Conservation (phyloP, 2,888 invertebrate genomes). For the Polymixis lichenea region DNA sequence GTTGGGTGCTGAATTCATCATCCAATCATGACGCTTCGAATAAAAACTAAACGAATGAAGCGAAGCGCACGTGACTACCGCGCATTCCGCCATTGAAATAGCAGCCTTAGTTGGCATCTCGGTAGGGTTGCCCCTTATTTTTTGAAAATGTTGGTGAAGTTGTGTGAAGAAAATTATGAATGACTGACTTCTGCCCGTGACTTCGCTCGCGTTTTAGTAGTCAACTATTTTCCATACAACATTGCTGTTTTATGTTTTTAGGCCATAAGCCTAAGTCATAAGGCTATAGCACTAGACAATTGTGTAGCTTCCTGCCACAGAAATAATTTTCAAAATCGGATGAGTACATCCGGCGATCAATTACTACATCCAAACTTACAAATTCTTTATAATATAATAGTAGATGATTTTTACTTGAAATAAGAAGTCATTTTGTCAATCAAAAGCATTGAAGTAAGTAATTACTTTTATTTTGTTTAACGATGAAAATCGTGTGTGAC, state of each 20-base stretch:
- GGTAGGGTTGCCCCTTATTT: slow-evolving; percentile 30
- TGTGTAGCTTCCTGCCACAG: neutral
- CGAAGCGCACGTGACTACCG: slow-evolving; percentile 74
- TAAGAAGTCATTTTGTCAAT: neutral
- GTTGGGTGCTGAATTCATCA: slow-evolving; percentile 49
- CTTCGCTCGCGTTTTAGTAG: neutral
- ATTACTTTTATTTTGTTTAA: neutral
- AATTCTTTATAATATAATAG: neutral
- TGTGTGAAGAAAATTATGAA: neutral
- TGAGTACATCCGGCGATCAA: neutral
- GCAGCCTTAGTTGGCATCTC: slow-evolving; percentile 39
- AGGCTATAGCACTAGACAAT: neutral
- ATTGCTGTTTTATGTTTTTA: neutral
- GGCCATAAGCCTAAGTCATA: neutral
- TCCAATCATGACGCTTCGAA: slow-evolving; percentile 38
- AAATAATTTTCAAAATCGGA: neutral
- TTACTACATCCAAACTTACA: neutral
- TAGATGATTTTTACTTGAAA: neutral
- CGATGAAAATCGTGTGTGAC: neutral
- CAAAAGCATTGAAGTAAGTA: neutral
- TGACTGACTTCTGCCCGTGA: neutral
- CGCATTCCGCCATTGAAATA: slow-evolving; percentile 55
- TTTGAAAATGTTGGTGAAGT: neutral
- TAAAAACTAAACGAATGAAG: slow-evolving; percentile 63
- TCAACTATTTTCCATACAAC: neutral